Evolutionary conservation across 2,888 invertebrate genomes (phyloP).

Genomic region (Labia minor): DNA sequence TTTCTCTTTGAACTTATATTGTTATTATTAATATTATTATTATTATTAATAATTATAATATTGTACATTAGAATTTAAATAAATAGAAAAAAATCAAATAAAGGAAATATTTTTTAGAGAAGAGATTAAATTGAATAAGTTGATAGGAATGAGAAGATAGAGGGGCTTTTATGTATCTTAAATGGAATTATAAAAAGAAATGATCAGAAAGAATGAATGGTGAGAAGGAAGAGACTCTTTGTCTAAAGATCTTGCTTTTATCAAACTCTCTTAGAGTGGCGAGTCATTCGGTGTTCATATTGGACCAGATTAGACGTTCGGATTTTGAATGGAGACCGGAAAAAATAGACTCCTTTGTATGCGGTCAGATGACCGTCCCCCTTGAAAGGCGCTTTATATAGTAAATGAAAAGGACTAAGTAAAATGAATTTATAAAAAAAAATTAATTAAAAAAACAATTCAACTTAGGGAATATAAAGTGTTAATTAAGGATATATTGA

Average conservation of each 20-base stretch:
- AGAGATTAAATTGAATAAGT: no score
- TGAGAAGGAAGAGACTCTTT: not conserved
- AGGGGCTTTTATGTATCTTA: not conserved
- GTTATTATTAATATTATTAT: not conserved
- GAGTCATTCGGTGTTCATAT: not conserved
- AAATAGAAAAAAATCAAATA: not conserved
- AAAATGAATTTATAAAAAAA: no score
- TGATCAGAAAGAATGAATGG: not conserved
- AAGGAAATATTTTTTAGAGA: no score
- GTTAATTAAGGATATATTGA: not conserved
- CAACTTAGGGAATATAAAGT: not conserved
- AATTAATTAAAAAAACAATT: no score
- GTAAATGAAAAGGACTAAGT: not conserved
- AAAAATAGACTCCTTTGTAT: not conserved
- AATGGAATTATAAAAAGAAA: not conserved
- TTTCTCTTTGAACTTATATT: not conserved
- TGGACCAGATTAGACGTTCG: not conserved
- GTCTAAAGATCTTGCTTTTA: not conserved
- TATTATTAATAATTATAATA: not conserved
- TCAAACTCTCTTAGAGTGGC: not conserved
- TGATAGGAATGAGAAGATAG: not conserved
- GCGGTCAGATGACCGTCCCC: no score
- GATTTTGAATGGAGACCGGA: not conserved
- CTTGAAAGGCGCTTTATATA: not conserved
- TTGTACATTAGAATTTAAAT: not conserved